These are phyloP conservation scores for Oscheius sp. DNA, from an alignment of 2,888 invertebrate species.

Conservation along the genomic window DNA sequence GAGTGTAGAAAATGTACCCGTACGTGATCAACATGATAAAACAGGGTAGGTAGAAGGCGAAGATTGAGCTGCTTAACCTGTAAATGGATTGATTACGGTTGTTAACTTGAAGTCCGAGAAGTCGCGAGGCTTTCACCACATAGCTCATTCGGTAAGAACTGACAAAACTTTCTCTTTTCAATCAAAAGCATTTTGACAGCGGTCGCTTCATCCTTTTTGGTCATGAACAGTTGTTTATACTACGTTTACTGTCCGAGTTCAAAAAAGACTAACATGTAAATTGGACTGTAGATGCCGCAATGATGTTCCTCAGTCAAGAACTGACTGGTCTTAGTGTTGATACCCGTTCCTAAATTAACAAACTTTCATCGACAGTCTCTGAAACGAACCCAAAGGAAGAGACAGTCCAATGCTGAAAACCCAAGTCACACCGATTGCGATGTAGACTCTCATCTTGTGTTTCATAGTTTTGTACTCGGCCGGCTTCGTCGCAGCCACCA, in stretches of 20 bases:
- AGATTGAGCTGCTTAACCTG: conserved; percentile 63
- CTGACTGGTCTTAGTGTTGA: conserved; percentile 62
- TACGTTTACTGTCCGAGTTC: too few species aligned
- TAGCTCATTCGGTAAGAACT: too few species aligned
- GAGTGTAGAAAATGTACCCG: conserved; percentile 73
- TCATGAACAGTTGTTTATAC: too few species aligned
- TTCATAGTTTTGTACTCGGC: conserved; percentile 73
- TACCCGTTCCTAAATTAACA: conserved; percentile 58
- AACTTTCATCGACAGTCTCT: background rate
- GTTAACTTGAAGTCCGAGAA: too few species aligned
- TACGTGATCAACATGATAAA: conserved; percentile 76
- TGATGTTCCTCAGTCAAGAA: conserved; percentile 68
- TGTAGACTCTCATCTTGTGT: conserved; percentile 70
- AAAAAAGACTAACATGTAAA: conserved; percentile 65
- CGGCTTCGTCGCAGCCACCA: conserved; percentile 72
- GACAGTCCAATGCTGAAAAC: conserved; percentile 69
- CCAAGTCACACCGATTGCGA: conserved; percentile 71
- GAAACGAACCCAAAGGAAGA: conserved; percentile 65
- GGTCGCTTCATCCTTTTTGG: too few species aligned
- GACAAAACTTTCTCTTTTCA: too few species aligned
- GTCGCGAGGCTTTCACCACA: too few species aligned
- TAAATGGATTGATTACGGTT: too few species aligned
- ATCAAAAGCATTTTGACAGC: too few species aligned
- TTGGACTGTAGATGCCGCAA: conserved; percentile 71
- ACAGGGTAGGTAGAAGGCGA: conserved; percentile 76